These are phyloP conservation scores for Meriones unguiculatus DNA, from an alignment of 2,113 vertebrate genomes.

Conservation along the genomic window DNA sequence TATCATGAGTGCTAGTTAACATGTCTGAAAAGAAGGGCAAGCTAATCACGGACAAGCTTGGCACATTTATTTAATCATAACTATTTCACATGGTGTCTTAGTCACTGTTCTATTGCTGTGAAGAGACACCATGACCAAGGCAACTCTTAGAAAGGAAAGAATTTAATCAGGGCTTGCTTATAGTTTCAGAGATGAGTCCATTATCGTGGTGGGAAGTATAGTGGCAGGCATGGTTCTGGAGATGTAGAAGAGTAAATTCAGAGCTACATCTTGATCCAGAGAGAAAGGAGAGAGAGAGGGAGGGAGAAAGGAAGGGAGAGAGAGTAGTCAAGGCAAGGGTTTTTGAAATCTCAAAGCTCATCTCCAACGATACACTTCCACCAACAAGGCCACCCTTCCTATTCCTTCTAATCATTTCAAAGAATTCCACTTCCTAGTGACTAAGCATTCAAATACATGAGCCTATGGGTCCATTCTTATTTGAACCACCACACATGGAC, in stretches of 20 bases:
- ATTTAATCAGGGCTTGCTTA: not conserved
- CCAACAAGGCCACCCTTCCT: too few relatives aligned
- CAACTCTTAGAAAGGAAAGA: not conserved
- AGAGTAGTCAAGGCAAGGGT: not conserved
- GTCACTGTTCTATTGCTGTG: not conserved
- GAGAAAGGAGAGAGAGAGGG: too few relatives aligned
- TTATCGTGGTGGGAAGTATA: not conserved
- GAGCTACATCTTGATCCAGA: not conserved
- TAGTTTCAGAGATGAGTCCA: not conserved
- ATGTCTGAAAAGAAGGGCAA: not conserved
- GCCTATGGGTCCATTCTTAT: not conserved
- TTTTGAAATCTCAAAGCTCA: not conserved
- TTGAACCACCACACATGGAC: not conserved
- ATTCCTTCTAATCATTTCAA: not conserved
- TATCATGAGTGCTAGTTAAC: too few relatives aligned
- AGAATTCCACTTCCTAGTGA: not conserved
- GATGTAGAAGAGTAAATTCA: not conserved
- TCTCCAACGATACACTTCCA: not conserved
- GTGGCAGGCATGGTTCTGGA: too few relatives aligned
- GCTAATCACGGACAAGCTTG: not conserved
- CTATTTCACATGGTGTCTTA: not conserved
- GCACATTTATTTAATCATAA: not conserved
- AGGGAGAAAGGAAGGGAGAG: too few relatives aligned
- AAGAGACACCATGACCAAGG: not conserved
- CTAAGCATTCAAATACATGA: not conserved